Evolutionary conservation across 2,888 invertebrate species (phyloP).

Genomic region (Acanthosepion lycidas): DNA sequence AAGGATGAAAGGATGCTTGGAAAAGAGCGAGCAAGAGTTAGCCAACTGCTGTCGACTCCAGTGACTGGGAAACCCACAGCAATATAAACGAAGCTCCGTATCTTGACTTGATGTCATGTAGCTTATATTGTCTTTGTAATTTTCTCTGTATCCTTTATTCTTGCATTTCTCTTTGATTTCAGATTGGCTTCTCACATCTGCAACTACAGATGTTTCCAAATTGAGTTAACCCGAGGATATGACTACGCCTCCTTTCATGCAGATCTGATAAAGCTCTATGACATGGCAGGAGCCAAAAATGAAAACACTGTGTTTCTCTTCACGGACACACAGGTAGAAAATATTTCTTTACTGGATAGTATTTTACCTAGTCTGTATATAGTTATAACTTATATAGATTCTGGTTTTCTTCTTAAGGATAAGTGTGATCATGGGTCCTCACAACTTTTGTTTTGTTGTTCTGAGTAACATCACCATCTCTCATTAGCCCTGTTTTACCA

Average conservation of each 20-base stretch:
- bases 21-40: no score
- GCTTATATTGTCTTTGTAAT: background rate
- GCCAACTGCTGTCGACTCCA: no score
- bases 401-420: background rate
- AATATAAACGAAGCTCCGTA: no score
- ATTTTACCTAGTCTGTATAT: background rate
- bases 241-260: slow-evolving; percentile 89
- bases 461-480: no score
- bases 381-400: background rate
- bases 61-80: no score
- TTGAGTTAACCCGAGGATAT: slow-evolving; percentile 89
- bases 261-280: slow-evolving; percentile 86
- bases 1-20: no score
- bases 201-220: slow-evolving; percentile 85
- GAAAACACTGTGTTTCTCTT: slow-evolving; percentile 88
- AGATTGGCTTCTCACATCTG: slow-evolving; percentile 75
- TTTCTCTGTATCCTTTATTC: background rate
- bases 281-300: slow-evolving; percentile 84
- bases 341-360: background rate
- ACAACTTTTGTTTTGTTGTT: no score
- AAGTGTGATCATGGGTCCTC: no score
- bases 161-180: slow-evolving; percentile 51
- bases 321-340: slow-evolving; percentile 83
- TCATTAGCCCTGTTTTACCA: no score
- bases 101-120: no score